A percentile compares a stretch with the other conserved stretches of the same genome.
These are phyloP conservation scores for Coregonus sp. DNA, from an alignment of 2,797 vertebrate species.

Conservation along the genomic window DNA sequence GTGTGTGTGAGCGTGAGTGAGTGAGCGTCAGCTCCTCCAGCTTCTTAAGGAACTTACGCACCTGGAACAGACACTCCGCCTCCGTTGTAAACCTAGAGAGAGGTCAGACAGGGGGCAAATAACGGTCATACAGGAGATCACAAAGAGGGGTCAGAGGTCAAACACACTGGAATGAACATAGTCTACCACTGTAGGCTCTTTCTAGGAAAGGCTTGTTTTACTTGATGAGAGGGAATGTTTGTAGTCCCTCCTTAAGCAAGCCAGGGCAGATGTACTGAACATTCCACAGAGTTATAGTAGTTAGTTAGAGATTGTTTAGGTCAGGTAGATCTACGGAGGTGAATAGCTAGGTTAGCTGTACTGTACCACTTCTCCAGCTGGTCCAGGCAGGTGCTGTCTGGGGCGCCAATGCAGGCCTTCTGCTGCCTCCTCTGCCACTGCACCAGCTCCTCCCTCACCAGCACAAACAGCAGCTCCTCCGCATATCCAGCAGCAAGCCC, in stretches of 20 bases:
- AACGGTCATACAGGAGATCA: not conserved
- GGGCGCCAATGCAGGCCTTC: conserved; percentile 82
- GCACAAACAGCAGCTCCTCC: conserved; percentile 64
- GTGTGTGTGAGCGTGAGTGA: no score
- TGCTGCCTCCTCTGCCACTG: conserved; percentile 85
- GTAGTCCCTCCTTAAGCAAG: not conserved
- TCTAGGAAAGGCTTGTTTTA: not conserved
- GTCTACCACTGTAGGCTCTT: not conserved
- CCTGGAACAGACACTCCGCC: conserved; percentile 82
- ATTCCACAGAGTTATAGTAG: not conserved
- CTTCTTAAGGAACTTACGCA: conserved; percentile 79
- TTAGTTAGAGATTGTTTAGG: not conserved
- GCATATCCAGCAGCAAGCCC: conserved; percentile 69
- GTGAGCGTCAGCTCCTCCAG: conserved; percentile 71
- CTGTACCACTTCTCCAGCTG: conserved; percentile 84
- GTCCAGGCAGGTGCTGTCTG: conserved; percentile 65
- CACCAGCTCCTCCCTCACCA: conserved; percentile 76
- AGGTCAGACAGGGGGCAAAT: not conserved
- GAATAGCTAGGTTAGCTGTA: not conserved
- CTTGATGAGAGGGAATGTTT: not conserved
- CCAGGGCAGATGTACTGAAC: not conserved
- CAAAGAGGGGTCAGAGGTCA: not conserved
- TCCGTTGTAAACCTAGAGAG: conserved; percentile 83
- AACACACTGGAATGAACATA: not conserved
- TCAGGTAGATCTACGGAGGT: not conserved